Evolutionary conservation across 1,140 invertebrate species (phyloP), one percentile per base, ranked within the genome.

Genomic region (Phortica variegata): DNA sequence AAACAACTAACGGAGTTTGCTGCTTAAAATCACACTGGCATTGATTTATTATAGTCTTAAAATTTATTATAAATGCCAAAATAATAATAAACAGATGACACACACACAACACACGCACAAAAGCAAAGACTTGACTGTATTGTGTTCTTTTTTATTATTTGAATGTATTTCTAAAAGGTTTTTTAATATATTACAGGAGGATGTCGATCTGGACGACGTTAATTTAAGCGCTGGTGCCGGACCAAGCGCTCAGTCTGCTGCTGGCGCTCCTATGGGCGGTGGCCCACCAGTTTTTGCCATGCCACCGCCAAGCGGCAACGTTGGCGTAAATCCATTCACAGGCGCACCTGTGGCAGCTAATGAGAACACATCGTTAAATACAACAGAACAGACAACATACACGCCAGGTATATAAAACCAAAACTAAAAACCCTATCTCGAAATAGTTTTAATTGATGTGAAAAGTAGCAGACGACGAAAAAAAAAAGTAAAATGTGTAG

Each of bases 311-410:
- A 46, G 44, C n/a, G 50, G 57, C 44, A 17, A 44, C 17, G 66
- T 73, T 42, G 68, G 65, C 16, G 70, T 74, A 2, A 76, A 76
- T 60, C 76, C 78, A 13, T 69, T 77, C 16, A 71, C 73, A 7
- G 69, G 68, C 23, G 70, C 70, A 31, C 70, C 70, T 6, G 70
- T 73, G 29, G 70, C 70, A 1, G 65, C 60, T 41, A 73, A 77
- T 13, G 79, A 81, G 54, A 78, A 66, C 44, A 79, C 79, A 21
- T 79, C 79, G 37, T 65, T 81, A 32, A 81, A 80, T 70, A 75
- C 79, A 61, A 76, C 78, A 52, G 79, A 79, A 57, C 78, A 79
- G 49, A 77, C 79, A 43, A 79, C 79, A 47, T 81, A 81, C 58
- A 81, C 79, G 48, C 78, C 79, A 75, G 79, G 79, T 81, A 77